Conservation (phyloP, 1,140 invertebrate genomes). For the Mylabris phalerata region DNA sequence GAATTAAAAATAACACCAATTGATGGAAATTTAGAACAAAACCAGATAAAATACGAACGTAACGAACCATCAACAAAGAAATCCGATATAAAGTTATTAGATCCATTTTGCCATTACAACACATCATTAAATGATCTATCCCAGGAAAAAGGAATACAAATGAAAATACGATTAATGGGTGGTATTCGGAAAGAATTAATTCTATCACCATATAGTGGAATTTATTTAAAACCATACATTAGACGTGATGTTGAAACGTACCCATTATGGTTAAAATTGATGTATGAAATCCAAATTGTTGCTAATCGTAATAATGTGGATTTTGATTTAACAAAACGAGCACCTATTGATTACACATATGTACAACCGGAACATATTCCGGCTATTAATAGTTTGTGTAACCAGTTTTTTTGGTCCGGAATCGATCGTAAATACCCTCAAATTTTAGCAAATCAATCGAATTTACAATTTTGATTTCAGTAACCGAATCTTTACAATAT, state of each 20-base stretch:
- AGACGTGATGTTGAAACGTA: slow-evolving; percentile 55
- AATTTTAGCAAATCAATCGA: not conserved
- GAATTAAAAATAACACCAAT: not conserved
- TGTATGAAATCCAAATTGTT: slow-evolving; percentile 59
- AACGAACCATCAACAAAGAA: not conserved
- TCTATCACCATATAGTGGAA: slow-evolving; percentile 55
- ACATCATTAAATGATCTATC: slow-evolving; percentile 42
- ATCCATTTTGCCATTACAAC: slow-evolving; percentile 39
- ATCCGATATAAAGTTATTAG: slow-evolving; percentile 22
- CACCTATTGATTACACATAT: slow-evolving; percentile 77
- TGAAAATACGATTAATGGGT: slow-evolving; percentile 46
- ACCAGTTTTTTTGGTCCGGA: slow-evolving; percentile 83
- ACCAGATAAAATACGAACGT: not conserved
- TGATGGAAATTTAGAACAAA: not conserved
- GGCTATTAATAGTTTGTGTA: slow-evolving; percentile 74
- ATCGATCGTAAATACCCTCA: slow-evolving; percentile 67
- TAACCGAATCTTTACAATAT: slow-evolving; percentile 82
- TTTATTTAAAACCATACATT: slow-evolving; percentile 72
- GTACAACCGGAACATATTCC: slow-evolving; percentile 81
- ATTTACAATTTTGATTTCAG: slow-evolving; percentile 47
- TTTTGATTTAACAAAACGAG: slow-evolving; percentile 38
- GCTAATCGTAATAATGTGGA: slow-evolving; percentile 51
- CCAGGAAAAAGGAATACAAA: slow-evolving; percentile 40
- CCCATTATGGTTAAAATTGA: slow-evolving; percentile 65
- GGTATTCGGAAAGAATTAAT: slow-evolving; percentile 47